These are phyloP conservation scores for Drosophila setifemur DNA, from an alignment of 1,140 invertebrate genomes.

Conservation along the genomic window DNA sequence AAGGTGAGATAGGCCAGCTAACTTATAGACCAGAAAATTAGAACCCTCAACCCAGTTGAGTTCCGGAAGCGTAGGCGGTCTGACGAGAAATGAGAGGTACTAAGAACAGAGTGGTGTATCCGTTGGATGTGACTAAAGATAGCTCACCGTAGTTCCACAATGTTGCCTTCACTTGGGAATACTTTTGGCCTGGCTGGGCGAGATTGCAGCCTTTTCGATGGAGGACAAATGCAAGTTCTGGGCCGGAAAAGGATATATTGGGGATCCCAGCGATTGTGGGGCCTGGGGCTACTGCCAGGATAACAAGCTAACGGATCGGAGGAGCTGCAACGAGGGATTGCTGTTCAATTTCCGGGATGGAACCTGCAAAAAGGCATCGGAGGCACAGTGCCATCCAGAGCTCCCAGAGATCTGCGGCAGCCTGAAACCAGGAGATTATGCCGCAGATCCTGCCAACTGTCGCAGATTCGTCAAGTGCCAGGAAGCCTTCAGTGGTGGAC, in stretches of 20 bases:
- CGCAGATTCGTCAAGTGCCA: conserved; percentile 14
- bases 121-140: conserved; percentile 15
- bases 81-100: conserved; percentile 36
- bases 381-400: conserved; percentile 10
- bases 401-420: conserved; percentile 20
- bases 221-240: conserved; percentile 30
- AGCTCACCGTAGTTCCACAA: conserved; percentile 29
- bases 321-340: conserved; percentile 2
- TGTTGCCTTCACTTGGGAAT: neutral
- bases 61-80: conserved; percentile 16
- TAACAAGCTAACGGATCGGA: neutral
- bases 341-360: conserved; percentile 28
- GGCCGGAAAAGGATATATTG: conserved; percentile 28
- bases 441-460: conserved; percentile 35
- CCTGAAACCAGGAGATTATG: neutral
- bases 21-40: conserved; percentile 22
- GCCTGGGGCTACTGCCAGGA: conserved; percentile 43
- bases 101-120: neutral
- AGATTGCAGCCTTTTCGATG: conserved; percentile 8
- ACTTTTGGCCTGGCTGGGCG: neutral
- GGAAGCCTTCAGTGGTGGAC: neutral
- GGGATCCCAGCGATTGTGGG: conserved; percentile 35
- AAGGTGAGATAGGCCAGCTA: neutral
- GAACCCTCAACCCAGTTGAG: neutral
- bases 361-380: neutral